These are phyloP conservation scores for Ciconia nigra DNA, from an alignment of 2,797 vertebrate species.

Conservation along the genomic window DNA sequence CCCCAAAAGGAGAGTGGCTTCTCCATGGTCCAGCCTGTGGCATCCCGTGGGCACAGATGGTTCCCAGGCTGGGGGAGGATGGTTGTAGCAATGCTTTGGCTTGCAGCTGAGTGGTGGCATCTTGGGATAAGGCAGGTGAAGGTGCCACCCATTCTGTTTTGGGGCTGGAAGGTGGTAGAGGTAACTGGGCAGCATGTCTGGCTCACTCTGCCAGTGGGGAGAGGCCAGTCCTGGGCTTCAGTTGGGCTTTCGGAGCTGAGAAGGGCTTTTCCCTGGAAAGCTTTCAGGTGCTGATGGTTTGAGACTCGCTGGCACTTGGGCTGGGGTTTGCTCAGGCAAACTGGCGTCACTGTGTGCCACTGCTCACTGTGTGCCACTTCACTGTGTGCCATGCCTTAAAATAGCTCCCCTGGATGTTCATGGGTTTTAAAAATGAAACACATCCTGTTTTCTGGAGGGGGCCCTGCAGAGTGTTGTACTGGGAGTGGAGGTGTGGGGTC, in stretches of 20 bases:
- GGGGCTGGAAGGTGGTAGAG: neutral
- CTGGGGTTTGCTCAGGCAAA: neutral
- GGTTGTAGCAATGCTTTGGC: neutral
- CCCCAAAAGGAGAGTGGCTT: neutral
- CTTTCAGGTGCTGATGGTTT: rapidly evolving
- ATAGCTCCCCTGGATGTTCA: neutral
- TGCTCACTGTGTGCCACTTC: rapidly evolving
- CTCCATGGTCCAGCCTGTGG: neutral
- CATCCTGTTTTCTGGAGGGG: neutral
- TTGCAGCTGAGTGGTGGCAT: neutral
- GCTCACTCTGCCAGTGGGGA: neutral
- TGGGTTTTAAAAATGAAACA: neutral
- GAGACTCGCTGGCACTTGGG: rapidly evolving
- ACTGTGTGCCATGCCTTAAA: rapidly evolving
- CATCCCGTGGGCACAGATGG: neutral
- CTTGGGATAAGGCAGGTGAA: neutral
- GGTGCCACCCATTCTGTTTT: rapidly evolving
- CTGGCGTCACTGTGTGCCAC: rapidly evolving
- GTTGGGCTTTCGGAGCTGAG: neutral
- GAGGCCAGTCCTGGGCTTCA: neutral
- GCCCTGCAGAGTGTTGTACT: neutral
- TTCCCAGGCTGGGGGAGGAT: neutral
- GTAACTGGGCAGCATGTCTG: rapidly evolving
- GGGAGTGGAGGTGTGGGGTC: rapidly evolving
- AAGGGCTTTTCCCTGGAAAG: neutral